These are phyloP conservation scores for Thumatha senex DNA, from an alignment of 2,888 invertebrate species.

Conservation along the genomic window DNA sequence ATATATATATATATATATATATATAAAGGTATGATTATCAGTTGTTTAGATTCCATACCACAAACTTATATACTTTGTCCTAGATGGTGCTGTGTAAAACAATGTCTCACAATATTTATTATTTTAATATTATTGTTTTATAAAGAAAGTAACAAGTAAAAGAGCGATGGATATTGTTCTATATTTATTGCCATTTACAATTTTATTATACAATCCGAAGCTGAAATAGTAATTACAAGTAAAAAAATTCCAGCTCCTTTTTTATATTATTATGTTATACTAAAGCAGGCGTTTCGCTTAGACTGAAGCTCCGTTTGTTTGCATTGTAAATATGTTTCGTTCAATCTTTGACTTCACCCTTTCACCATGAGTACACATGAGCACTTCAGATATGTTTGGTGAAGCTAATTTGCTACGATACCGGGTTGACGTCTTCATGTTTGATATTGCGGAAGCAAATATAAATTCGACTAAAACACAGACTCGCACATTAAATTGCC, in stretches of 20 bases:
- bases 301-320: slow-evolving; percentile 21
- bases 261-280: slow-evolving; percentile 4
- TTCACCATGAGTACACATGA: slow-evolving; percentile 32
- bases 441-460: slow-evolving; percentile 11
- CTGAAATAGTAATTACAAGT: too few species aligned
- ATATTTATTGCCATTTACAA: too few species aligned
- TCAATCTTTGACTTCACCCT: slow-evolving; percentile 30
- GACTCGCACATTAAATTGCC: neutral
- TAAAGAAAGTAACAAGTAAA: too few species aligned
- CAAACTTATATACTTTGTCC: too few species aligned
- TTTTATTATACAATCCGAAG: neutral
- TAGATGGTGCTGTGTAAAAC: too few species aligned
- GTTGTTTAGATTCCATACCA: too few species aligned
- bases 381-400: slow-evolving; percentile 35
- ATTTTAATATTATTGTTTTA: too few species aligned
- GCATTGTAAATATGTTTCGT: slow-evolving; percentile 19
- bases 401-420: slow-evolving; percentile 46
- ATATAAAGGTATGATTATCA: too few species aligned
- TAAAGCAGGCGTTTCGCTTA: slow-evolving; percentile 4
- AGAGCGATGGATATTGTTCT: too few species aligned
- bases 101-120: too few species aligned
- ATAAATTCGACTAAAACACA: neutral
- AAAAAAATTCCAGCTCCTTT: slow-evolving; percentile 7
- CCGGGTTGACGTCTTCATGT: slow-evolving; percentile 39
- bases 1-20: too few species aligned